A percentile compares a stretch with the other conserved stretches of the same genome.
phyloP scores from a whole-genome alignment of 2,797 vertebrate species.

The Squalus acanthias region DNA sequence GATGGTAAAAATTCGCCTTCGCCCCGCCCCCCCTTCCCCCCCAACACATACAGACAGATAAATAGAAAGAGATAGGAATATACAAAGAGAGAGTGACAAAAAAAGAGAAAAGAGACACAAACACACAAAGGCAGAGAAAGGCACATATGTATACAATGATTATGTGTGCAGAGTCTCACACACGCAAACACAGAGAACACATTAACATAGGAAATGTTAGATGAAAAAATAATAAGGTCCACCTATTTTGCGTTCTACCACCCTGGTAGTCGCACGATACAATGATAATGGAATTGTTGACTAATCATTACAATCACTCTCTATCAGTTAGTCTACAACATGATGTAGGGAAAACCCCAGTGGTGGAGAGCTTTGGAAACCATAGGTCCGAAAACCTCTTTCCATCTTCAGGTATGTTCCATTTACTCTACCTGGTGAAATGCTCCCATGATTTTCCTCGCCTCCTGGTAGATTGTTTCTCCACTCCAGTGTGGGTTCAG shows the following conservation, averaged over 20 bases:
- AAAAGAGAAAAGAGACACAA: neutral
- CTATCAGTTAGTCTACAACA: neutral
- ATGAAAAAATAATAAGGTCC: neutral
- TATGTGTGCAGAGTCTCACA: neutral
- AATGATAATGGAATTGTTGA: neutral
- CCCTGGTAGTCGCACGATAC: neutral
- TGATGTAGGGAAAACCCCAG: neutral
- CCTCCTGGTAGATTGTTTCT: conserved; percentile 35
- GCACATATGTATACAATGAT: neutral
- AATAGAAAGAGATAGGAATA: neutral
- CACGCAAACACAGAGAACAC: neutral
- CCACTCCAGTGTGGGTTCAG: conserved; percentile 35
- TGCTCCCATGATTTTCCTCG: conserved; percentile 27
- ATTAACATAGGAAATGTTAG: neutral
- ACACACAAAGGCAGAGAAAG: neutral
- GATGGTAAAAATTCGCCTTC: neutral
- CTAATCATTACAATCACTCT: neutral
- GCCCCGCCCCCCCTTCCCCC: no score
- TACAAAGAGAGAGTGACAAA: neutral
- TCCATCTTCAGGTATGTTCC: neutral
- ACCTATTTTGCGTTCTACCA: neutral
- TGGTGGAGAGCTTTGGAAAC: neutral
- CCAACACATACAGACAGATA: neutral
- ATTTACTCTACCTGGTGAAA: conserved; percentile 5
- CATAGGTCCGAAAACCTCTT: neutral